Evolutionary conservation across 2,888 invertebrate species (phyloP), one percentile per base, ranked within the genome.

Genomic region (Caenorhabditis sp.): DNA sequence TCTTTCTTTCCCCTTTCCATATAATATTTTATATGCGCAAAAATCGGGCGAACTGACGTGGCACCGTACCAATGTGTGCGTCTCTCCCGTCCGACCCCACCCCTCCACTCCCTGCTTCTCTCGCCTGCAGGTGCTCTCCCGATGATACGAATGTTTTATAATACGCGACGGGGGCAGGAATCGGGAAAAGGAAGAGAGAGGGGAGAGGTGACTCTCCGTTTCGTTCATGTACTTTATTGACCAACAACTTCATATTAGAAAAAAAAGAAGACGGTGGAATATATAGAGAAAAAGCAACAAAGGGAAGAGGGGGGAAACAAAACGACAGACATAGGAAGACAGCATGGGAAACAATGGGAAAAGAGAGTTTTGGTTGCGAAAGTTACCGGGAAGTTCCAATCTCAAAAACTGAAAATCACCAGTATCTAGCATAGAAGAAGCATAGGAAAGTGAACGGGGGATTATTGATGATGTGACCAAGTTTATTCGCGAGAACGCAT

Each of bases 401-500:
- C 22, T 20, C 32, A 40, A 68, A 32, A 68, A 76, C 60, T 68
- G 76, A 68, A 69, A 61, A 22, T 20, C 35, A 65, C 76, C 67
- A 68, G 51, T 65, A 15, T 61, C 20, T 47, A 76, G 61, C 47
- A 60, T 26, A 51, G 28, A 68, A 53, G 47, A 40, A 65, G 28
- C 55, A 44, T 65, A 64, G 47, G 50, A 44, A 61, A 58, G 22
- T 53, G 56, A 55, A 47, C 20, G 55, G 44, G 61, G 55, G 32
- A n/a, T n/a, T 22, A 40, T 44, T 28, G 35, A 13, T 40, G 13
- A n/a, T n/a, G 13, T 40, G 44, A 28, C 15, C 4, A 9, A 9
- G 32, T 32, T 69, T 77, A 77, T 22, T 77, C 77, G 28, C 69
- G 68, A 13, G 56, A 32, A 40, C 74, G 76, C 90, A 90, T 90